Evolutionary conservation across 2,113 vertebrate species (phyloP), one percentile per base, ranked within the genome.

Genomic region (Chaetodon auriga): DNA sequence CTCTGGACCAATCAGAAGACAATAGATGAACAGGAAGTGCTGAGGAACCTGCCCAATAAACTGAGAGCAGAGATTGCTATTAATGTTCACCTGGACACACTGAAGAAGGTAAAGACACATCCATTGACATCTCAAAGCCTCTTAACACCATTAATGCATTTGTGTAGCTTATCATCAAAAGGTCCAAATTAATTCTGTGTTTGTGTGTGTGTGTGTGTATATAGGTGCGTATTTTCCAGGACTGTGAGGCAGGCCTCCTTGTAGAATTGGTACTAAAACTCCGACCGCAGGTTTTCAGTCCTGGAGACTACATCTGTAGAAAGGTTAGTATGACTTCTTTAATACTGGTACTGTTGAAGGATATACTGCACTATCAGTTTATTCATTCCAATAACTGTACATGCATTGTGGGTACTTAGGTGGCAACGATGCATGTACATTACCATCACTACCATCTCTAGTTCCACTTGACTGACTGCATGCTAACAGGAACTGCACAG

Each of bases 1-100:
- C 92, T 99, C 66, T 99, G 98, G 98, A 97, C 96, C 81, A 99
- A 99, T 90, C 96, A 99, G 93, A 99, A 99, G 84, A 95, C 95
- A 0, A 93, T 98, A 0, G 97, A 99, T 0, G 98, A 99, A 74
- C 91, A 93, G 71, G 97, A 99, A 85, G 96, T 99, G 25, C 95
- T 99, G 43, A 97, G 95, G 93, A 99, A 96, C 74, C 95, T 99
- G 49, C 98, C 98, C 6, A 97, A 96, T 84, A 99, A 98, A 80
- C 90, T 99, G 45, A 96, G 96, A 80, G 98, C 98, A 4, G 98
- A 99, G 92, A 99, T 99, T 45, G 98, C 98, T 57, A 99, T 99
- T 73, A 98, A 99, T 0, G 98, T 99, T 53, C 98, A 99, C 80
- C 93, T 99, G 90, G 97, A 98, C 55, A 99, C 98, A 0, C 92